phyloP scores from a whole-genome alignment of 2,113 vertebrate genomes.

The Percina caprodes region DNA sequence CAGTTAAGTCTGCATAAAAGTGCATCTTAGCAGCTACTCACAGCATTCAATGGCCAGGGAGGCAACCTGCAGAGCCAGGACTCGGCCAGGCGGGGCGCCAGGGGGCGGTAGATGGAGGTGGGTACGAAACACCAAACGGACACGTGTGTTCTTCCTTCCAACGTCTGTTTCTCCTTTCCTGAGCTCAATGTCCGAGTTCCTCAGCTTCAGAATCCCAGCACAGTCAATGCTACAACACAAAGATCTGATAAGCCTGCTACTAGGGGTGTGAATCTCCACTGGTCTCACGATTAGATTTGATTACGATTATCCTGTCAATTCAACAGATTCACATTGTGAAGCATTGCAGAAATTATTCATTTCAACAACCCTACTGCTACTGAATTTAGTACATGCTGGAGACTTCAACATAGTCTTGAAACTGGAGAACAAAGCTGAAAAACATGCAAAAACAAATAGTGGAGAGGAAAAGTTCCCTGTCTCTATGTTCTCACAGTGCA shows the following conservation, averaged over 20 bases:
- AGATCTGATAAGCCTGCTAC: background rate
- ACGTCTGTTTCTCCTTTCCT: conserved; percentile 95
- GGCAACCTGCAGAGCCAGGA: conserved; percentile 90
- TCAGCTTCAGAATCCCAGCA: conserved; percentile 93
- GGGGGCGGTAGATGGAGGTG: conserved; percentile 87
- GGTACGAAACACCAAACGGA: conserved; percentile 91
- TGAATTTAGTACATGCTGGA: too few species aligned
- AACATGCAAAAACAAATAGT: background rate
- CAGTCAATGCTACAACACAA: conserved; percentile 89
- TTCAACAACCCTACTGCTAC: too few species aligned
- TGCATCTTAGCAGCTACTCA: conserved; percentile 77
- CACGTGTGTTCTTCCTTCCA: conserved; percentile 92
- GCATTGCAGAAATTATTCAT: too few species aligned
- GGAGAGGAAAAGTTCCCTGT: background rate
- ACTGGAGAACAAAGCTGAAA: background rate
- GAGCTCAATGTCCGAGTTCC: conserved; percentile 95
- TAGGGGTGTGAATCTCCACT: too few species aligned
- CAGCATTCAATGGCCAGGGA: conserved; percentile 95
- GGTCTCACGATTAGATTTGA: too few species aligned
- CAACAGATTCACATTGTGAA: too few species aligned
- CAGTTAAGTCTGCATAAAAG: background rate
- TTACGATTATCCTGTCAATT: too few species aligned
- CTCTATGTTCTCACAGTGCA: conserved; percentile 86
- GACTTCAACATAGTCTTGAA: background rate
- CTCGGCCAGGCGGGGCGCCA: conserved; percentile 80